A percentile compares a stretch with the other conserved stretches of the same genome.
These are phyloP conservation scores for Lithobates sylvaticus DNA, from an alignment of 2,797 vertebrate species.

Conservation along the genomic window DNA sequence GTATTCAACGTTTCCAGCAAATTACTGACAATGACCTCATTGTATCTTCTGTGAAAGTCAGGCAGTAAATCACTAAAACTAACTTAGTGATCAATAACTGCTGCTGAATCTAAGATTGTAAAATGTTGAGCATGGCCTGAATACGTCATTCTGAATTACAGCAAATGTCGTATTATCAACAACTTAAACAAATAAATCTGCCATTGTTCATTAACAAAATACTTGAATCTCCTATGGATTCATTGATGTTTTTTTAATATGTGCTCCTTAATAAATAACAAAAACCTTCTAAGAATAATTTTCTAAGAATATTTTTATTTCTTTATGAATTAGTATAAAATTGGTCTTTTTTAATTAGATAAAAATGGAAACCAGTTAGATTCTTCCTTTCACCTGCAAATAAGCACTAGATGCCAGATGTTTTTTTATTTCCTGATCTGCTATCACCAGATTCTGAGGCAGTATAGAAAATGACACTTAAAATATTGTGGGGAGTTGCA, in stretches of 20 bases:
- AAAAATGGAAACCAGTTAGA: too few species aligned
- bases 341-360: too few species aligned
- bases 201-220: conserved; percentile 71
- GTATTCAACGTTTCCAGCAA: neutral
- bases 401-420: too few species aligned
- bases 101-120: conserved; percentile 75
- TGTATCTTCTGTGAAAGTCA: conserved; percentile 67
- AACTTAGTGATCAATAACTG: conserved; percentile 78
- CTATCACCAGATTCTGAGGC: too few species aligned
- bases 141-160: conserved; percentile 83
- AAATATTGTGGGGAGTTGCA: too few species aligned
- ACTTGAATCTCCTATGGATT: conserved; percentile 59
- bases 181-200: conserved; percentile 73
- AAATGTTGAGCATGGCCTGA: conserved; percentile 80
- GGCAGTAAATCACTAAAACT: conserved; percentile 74
- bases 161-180: conserved; percentile 69
- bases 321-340: too few species aligned
- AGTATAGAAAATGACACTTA: too few species aligned
- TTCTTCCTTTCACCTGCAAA: too few species aligned
- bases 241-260: conserved; percentile 58
- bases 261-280: neutral
- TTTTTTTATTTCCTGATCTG: too few species aligned
- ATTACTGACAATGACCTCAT: conserved; percentile 13
- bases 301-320: too few species aligned
- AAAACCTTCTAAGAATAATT: too few species aligned